Evolutionary conservation across 2,888 invertebrate genomes (phyloP), one percentile per base, ranked within the genome.

Genomic region (Piscicola geometra): DNA sequence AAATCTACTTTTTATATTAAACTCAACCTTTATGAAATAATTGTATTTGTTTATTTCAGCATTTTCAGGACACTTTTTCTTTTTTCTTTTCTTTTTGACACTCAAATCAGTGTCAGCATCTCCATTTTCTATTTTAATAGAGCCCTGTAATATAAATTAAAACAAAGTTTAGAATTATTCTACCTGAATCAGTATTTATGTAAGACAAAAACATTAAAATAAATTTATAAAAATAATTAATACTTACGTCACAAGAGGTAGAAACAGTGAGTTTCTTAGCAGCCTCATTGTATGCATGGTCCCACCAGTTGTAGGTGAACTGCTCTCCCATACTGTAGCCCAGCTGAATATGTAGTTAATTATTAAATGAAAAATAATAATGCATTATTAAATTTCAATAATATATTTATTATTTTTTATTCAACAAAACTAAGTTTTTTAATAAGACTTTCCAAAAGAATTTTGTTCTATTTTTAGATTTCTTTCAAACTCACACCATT

Each of bases 241-340:
- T 25, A 64, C 15, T 32, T 21, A 67, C 67, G 5, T 67, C 67
- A 3, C 2, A 3, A 28, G 67, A 9, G 33, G 67, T 67, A 15
- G n/a, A 9, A 3, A 84, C 81, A n/a, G 78, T 86, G 9, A 92
- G 88, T 84, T 90, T 91, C 3, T 87, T 88, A 0, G 90, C 88
- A 1, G 92, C 91, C 81, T 90, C 90, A 82, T 93, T 90, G 82
- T 90, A 93, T 12, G 91, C 87, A 15, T 89, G 88, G 78, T 91
- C 90, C 93, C 93, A 93, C 93, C 93, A 94, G 81, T 92, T 91
- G 79, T 91, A 90, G 0, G 90, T 91, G 82, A 91, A 92, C 81
- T 91, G 90, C 9, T 90, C 89, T 0, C 90, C 90, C 1, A 88
- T 87, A 83, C 92, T 90, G 80, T 91, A 91, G 0, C 94, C 94